Conservation (phyloP, 2,888 invertebrate genomes). For the Sarcophaga carnaria region DNA sequence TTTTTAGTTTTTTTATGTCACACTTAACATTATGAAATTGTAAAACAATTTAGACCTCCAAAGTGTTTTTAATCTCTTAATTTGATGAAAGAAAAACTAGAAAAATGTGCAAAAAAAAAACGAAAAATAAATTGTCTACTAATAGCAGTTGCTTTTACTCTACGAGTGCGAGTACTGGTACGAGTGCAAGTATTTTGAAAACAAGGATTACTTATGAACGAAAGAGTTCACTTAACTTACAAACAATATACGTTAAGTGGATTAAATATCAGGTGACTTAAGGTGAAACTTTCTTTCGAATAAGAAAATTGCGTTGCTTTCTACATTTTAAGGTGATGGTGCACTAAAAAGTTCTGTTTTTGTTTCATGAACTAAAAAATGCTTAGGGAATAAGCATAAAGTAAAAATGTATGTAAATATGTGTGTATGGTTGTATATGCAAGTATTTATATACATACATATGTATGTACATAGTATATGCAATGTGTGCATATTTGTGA, state of each 20-base stretch:
- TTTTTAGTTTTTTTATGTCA: not conserved
- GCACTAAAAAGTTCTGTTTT: not conserved
- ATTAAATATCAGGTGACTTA: conserved; percentile 68
- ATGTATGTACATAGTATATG: not conserved
- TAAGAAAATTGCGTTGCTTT: conserved; percentile 55
- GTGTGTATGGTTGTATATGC: conserved; percentile 6
- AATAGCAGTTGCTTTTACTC: conserved; percentile 43
- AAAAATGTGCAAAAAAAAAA: not conserved
- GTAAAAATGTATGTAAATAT: conserved; percentile 45
- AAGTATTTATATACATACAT: not conserved
- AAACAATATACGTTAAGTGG: conserved; percentile 67
- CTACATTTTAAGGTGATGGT: not conserved
- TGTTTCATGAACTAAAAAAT: conserved; percentile 45
- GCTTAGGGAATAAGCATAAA: conserved; percentile 60
- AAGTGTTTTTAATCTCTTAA: conserved; percentile 53
- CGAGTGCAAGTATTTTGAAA: conserved; percentile 18
- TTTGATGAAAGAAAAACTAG: conserved; percentile 24
- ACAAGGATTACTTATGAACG: conserved; percentile 65
- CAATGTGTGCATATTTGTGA: not conserved
- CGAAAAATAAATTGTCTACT: conserved; percentile 40
- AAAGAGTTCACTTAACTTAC: conserved; percentile 66
- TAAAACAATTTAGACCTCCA: conserved; percentile 18
- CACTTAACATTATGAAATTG: not conserved
- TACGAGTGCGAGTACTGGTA: no score
- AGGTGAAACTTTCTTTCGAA: conserved; percentile 61